Evolutionary conservation across 2,797 vertebrate genomes (phyloP).

Genomic region (Decapterus maruadsi): DNA sequence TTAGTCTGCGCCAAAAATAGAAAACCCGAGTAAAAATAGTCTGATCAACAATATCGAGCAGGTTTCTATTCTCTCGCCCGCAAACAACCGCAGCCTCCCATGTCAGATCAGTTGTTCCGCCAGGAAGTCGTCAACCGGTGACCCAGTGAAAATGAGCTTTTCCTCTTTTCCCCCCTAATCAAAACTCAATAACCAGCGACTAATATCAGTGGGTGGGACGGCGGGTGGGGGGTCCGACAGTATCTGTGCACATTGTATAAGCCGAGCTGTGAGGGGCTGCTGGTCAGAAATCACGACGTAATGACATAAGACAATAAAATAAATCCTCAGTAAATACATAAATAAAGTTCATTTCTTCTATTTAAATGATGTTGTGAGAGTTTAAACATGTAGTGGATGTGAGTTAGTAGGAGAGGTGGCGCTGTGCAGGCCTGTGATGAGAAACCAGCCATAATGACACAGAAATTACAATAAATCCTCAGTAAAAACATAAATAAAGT

Average conservation of each 20-base stretch:
- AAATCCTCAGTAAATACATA: too few relatives aligned
- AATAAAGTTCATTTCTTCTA: too few relatives aligned
- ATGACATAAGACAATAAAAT: too few relatives aligned
- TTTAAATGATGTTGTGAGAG: too few relatives aligned
- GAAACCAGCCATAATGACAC: constrained; percentile 13
- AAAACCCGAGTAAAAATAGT: constrained; percentile 71
- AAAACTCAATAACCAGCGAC: constrained; percentile 68
- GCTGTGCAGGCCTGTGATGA: background rate
- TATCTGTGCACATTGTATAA: constrained; percentile 53
- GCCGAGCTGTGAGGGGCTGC: background rate
- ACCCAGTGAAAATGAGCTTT: constrained; percentile 69
- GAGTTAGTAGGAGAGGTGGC: too few relatives aligned
- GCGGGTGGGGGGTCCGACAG: constrained; percentile 19
- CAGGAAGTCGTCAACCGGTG: constrained; percentile 48
- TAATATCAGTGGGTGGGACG: constrained; percentile 46
- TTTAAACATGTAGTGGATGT: too few relatives aligned
- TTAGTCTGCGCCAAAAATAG: constrained; percentile 65
- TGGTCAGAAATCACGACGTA: too few relatives aligned
- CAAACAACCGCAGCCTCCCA: constrained; percentile 51
- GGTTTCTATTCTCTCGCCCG: constrained; percentile 51
- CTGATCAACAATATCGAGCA: constrained; percentile 62
- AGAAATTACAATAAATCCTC: background rate
- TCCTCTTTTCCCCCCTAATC: constrained; percentile 64
- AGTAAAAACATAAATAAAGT: background rate
- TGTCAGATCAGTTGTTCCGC: constrained; percentile 61